Evolutionary conservation across 2,888 invertebrate species (phyloP), one percentile per base, ranked within the genome.

Genomic region (Bellardia pandia): DNA sequence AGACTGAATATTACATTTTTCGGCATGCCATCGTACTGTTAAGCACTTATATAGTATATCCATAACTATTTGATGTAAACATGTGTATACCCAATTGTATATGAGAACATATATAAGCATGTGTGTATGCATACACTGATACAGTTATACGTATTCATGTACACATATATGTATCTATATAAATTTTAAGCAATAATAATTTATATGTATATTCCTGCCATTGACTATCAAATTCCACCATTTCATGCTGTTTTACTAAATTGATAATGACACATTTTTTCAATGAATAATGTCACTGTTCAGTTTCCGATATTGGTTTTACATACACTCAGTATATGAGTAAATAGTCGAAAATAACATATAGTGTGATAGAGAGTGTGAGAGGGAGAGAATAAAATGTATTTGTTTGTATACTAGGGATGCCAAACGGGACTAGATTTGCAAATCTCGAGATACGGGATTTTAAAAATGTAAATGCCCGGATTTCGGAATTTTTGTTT

Each of bases 201-300:
- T 84, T 78, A 74, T 85, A 60, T n/a, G n/a, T n/a, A n/a, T 40
- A 51, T 78, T 79, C 53, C 23, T 78, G 53, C 37, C 51, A 74
- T 66, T 78, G 74, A 69, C 30, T 85, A 74, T 60, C 62, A 74
- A 79, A 74, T 85, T 85, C 62, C 79, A 64, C 69, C 69, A 68
- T 85, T 75, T 85, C 69, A 79, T 85, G 79, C 79, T 75, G 62
- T 83, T 79, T 75, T 69, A 69, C 56, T 48, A 79, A 83, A 79
- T 83, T 83, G 62, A 83, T 83, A 86, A 83, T 86, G 86, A 86
- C 82, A 86, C 82, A 86, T 83, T 82, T 45, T 86, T 78, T 42
- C 74, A 82, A 75, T 75, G 72, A 69, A 74, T 68, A 82, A 69
- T 82, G 78, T 53, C 69, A 62, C 75, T 71, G n/a, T 71, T 82